These are phyloP conservation scores for Vollenhovia emeryi DNA, from an alignment of 1,140 invertebrate genomes.

Conservation along the genomic window DNA sequence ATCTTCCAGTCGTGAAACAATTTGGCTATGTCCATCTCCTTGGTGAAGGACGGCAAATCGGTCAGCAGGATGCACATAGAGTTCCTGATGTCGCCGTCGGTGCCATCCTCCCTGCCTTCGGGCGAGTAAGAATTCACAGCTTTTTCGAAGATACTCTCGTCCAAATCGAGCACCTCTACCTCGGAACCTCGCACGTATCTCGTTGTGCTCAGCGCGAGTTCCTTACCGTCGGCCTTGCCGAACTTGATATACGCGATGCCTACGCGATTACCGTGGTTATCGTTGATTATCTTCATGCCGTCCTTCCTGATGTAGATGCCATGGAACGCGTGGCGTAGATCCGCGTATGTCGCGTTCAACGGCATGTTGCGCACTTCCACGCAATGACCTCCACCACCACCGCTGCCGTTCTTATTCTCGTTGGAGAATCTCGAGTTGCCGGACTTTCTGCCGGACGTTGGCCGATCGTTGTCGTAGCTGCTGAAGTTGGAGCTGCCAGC, in stretches of 20 bases:
- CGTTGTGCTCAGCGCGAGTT: constrained; percentile 87
- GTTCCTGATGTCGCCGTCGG: constrained; percentile 68
- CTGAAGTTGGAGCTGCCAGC: constrained; percentile 49
- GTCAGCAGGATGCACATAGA: constrained; percentile 88
- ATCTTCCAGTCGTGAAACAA: constrained; percentile 91
- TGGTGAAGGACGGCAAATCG: constrained; percentile 90
- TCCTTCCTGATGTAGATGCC: constrained; percentile 92
- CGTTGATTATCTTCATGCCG: constrained; percentile 94
- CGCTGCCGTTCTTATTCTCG: constrained; percentile 41
- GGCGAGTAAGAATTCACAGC: constrained; percentile 88
- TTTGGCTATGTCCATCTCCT: constrained; percentile 92
- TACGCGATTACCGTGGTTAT: constrained; percentile 91
- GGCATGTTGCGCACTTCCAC: constrained; percentile 90
- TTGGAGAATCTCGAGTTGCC: constrained; percentile 68
- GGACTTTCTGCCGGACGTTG: constrained; percentile 63
- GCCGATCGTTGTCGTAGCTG: constrained; percentile 68
- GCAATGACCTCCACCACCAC: constrained; percentile 84
- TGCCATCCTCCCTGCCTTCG: constrained; percentile 78
- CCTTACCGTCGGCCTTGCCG: constrained; percentile 88
- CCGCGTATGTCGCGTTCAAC: constrained; percentile 89
- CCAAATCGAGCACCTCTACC: constrained; percentile 87
- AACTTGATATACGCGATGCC: constrained; percentile 94
- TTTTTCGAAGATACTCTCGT: constrained; percentile 88
- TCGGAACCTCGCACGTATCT: constrained; percentile 85
- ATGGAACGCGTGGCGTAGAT: constrained; percentile 93